These are phyloP conservation scores for Synanceia verrucosa DNA, from an alignment of 2,797 vertebrate genomes.

Conservation along the genomic window DNA sequence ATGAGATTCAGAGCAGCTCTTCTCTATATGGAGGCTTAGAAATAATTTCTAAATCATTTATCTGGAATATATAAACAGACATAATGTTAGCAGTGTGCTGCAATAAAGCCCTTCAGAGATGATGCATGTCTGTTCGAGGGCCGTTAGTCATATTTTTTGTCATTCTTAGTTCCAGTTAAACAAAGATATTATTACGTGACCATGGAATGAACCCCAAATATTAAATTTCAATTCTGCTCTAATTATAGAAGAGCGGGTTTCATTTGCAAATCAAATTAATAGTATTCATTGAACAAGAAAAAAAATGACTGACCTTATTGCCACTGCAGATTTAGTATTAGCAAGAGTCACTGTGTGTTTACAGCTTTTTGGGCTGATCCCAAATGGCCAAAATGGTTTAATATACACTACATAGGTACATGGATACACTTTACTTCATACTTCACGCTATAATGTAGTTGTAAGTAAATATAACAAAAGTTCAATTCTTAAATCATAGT, in stretches of 20 bases:
- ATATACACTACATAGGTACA: background rate
- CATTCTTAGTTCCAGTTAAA: background rate
- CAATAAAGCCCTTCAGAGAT: constrained; percentile 1
- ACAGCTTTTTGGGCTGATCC: background rate
- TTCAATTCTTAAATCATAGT: background rate
- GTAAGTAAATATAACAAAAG: background rate
- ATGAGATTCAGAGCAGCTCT: constrained; percentile 18
- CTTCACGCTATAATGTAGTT: background rate
- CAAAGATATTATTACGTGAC: constrained; percentile 17
- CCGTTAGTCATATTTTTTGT: constrained; percentile 11
- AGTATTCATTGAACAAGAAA: background rate
- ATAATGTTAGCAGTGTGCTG: constrained; percentile 3
- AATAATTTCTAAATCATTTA: constrained; percentile 7
- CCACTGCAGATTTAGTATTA: background rate
- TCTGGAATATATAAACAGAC: constrained; percentile 28
- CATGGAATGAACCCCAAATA: constrained; percentile 20
- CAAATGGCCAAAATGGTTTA: background rate
- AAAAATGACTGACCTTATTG: background rate
- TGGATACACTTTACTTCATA: background rate
- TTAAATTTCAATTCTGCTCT: constrained; percentile 1
- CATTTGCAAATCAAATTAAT: background rate
- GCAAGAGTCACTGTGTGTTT: background rate
- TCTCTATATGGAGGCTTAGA: background rate
- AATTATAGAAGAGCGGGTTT: background rate
- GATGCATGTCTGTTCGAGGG: background rate